phyloP scores from a whole-genome alignment of 2,113 vertebrate species.

The Erythrocercus mccallii region DNA sequence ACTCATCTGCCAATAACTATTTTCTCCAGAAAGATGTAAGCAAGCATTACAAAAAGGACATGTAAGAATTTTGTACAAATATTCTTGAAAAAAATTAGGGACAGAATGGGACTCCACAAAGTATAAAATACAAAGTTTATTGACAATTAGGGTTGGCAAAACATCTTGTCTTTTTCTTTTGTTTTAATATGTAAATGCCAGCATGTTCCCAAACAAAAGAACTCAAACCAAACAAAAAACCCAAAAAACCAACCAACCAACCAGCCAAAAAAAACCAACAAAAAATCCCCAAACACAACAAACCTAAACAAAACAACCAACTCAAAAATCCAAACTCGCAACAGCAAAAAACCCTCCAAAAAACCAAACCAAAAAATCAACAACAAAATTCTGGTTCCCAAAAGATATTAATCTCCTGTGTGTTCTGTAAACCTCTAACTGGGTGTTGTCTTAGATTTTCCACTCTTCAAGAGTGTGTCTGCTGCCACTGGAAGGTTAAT shows the following conservation, averaged over 20 bases:
- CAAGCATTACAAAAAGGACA: not conserved
- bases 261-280: no score
- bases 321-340: not conserved
- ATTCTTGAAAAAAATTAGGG: not conserved
- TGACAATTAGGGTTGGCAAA: not conserved
- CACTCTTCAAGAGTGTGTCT: not conserved
- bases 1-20: not conserved
- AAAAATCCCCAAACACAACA: not conserved
- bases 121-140: not conserved
- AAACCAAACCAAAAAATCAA: not conserved
- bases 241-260: not conserved
- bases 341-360: not conserved
- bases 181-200: not conserved
- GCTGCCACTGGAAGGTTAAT: not conserved
- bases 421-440: not conserved
- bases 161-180: not conserved
- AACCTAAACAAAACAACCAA: not conserved
- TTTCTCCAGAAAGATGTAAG: not conserved
- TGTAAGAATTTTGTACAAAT: not conserved
- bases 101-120: not conserved
- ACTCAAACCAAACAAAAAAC: not conserved
- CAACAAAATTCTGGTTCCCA: not conserved
- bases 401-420: not conserved
- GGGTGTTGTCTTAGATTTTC: not conserved
- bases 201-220: not conserved